These are phyloP conservation scores for Neotoxoptera formosana DNA, from an alignment of 1,140 invertebrate species.

Conservation along the genomic window DNA sequence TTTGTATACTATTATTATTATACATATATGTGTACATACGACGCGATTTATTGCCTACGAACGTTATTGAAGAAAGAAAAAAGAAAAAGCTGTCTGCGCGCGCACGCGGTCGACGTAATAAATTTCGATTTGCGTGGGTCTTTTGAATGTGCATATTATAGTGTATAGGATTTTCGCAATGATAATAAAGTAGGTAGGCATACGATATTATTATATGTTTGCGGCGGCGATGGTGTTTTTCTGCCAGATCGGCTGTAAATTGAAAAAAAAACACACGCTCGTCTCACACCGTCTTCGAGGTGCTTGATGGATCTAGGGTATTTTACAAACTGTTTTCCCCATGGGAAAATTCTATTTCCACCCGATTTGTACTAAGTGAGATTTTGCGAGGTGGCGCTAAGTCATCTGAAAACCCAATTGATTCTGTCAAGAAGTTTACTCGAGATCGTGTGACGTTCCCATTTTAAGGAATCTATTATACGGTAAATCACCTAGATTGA, in stretches of 20 bases:
- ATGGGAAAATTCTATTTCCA: not conserved
- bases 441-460: not conserved
- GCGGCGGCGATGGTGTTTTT: not conserved
- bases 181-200: not conserved
- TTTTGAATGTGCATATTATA: not conserved
- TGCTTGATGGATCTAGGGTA: not conserved
- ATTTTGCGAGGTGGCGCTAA: not conserved
- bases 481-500: not conserved
- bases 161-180: conserved; percentile 7
- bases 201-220: not conserved
- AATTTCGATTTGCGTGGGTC: conserved; percentile 33
- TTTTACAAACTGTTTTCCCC: not conserved
- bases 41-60: conserved; percentile 13
- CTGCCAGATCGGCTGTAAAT: not conserved
- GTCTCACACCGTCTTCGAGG: not conserved
- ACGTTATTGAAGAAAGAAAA: not conserved
- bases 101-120: not conserved
- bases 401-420: not conserved
- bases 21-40: not conserved
- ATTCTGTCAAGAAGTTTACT: not conserved
- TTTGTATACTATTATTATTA: not conserved
- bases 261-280: not conserved
- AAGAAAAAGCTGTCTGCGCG: conserved; percentile 10
- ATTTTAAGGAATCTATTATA: not conserved
- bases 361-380: not conserved